phyloP scores from a whole-genome alignment of 2,113 vertebrate species.

The Sander lucioperca region DNA sequence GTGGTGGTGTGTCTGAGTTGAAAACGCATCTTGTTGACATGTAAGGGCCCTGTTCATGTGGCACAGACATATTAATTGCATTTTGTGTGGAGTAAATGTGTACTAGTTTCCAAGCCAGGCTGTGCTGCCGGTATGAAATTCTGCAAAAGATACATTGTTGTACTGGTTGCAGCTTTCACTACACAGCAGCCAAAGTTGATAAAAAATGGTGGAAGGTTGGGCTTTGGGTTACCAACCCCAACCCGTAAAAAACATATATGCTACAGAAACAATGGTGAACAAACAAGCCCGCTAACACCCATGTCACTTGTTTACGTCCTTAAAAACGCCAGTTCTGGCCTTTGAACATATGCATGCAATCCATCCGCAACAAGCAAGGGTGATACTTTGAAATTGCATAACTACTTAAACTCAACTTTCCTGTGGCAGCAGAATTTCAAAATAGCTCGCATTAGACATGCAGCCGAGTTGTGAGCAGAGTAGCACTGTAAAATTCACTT shows the following conservation, averaged over 20 bases:
- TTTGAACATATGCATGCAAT: constrained; percentile 33
- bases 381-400: constrained; percentile 67
- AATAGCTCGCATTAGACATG: constrained; percentile 72
- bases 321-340: constrained; percentile 9
- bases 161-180: no score
- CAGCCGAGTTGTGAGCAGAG: constrained; percentile 41
- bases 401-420: constrained; percentile 60
- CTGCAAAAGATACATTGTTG: no score
- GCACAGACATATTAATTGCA: no score
- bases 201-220: no score
- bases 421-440: constrained; percentile 65
- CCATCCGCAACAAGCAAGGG: constrained; percentile 26
- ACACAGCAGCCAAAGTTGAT: no score
- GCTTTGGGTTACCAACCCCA: no score
- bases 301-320: constrained; percentile 43
- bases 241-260: no score
- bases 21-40: no score
- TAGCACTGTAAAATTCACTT: constrained; percentile 54
- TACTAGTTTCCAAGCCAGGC: constrained; percentile 17
- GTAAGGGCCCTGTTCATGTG: no score
- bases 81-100: constrained; percentile 21
- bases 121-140: no score
- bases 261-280: no score
- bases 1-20: no score
- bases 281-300: constrained; percentile 1